These are phyloP conservation scores for Paradoxurus hermaphroditus DNA, from an alignment of 2,113 vertebrate species.

Conservation along the genomic window DNA sequence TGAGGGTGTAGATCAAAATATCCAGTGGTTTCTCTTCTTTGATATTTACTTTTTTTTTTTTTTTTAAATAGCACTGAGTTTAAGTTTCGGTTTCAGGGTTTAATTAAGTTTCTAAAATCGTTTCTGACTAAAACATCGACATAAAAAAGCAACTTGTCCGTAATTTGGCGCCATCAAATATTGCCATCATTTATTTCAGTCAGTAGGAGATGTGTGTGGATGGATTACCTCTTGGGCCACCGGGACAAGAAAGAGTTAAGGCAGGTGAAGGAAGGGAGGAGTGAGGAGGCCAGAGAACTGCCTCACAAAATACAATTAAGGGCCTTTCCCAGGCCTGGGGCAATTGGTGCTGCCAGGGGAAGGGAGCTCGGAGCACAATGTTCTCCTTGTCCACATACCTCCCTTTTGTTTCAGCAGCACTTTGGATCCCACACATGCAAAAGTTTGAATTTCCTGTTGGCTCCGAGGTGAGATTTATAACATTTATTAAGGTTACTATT, in stretches of 20 bases:
- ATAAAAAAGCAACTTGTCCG: constrained; percentile 52
- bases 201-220: background rate
- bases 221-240: background rate
- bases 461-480: constrained; percentile 87
- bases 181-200: constrained; percentile 52
- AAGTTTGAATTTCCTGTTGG: constrained; percentile 88
- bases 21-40: constrained; percentile 77
- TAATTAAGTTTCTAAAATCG: constrained; percentile 67
- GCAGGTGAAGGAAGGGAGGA: constrained; percentile 51
- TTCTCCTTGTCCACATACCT: constrained; percentile 76
- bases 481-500: constrained; percentile 87
- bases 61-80: constrained; percentile 72
- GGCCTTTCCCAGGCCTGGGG: constrained; percentile 60
- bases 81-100: constrained; percentile 68
- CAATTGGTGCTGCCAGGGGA: constrained; percentile 20
- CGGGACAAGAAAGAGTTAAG: constrained; percentile 41
- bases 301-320: constrained; percentile 46
- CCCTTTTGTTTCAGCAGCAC: constrained; percentile 82
- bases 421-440: constrained; percentile 81
- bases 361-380: constrained; percentile 59
- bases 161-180: background rate
- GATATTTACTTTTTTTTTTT: constrained; percentile 73
- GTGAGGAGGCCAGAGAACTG: constrained; percentile 6
- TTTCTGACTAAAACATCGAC: constrained; percentile 69
- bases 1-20: constrained; percentile 81